Evolutionary conservation across 2,797 vertebrate species (phyloP), one percentile per base, ranked within the genome.

Genomic region (Microctenopoma steveboyesi): DNA sequence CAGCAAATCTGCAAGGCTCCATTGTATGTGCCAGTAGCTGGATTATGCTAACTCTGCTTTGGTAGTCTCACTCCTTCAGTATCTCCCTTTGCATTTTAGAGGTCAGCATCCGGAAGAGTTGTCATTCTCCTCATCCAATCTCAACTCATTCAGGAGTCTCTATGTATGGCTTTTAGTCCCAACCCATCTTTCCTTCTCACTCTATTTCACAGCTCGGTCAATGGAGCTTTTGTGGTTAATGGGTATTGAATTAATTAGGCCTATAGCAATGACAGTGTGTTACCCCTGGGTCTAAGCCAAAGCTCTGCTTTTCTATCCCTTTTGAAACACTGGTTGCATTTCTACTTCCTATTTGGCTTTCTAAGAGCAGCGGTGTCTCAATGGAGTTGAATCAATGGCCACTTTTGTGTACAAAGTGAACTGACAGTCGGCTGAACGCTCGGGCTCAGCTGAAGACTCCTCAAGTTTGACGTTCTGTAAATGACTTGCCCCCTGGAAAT

Each of bases 251-350:
- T 90, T 75, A 84, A 92, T 91, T 85, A 87, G 76, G 76, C 71
- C 76, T 83, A 84, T 87, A 80, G 87, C 66, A 56, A 83, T 88
- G 79, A 88, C 72, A 57, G 72, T 82, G 82, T 88, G 69, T 79
- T 69, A 66, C 61, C 50, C 69, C 55, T 83, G 84, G 85, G 64
- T 79, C 13, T 16, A 59, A 54, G 84, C 84, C 90, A 83, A 79
- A 43, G 46, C 68, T 82, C 62, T 79, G 76, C 80, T 81, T 84
- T 86, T 82, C 64, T 57, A 53, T 48, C 67, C 65, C n/a, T 53
- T 88, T 87, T 87, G 69, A 90, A 89, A 86, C 67, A 86, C 82
- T 56, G 78, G 69, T 88, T 84, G 86, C 86, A 87, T 86, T 88
- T 87, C 77, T 72, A 75, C 86, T 88, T 92, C 84, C 88, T 89